Conservation (phyloP, 1,140 invertebrate genomes). For the Andrena cerasifolii region DNA sequence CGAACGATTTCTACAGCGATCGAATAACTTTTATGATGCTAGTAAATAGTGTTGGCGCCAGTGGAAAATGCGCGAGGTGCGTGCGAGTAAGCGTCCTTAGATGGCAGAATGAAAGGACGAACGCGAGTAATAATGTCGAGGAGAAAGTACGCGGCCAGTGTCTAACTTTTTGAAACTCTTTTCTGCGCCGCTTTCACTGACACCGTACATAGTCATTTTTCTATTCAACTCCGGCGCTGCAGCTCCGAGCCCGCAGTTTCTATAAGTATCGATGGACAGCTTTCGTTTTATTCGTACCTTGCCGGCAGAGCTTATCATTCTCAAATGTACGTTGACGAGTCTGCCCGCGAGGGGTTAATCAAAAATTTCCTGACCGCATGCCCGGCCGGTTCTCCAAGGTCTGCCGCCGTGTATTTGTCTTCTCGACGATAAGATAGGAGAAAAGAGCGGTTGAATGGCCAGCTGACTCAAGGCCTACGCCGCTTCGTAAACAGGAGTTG, state of each 20-base stretch:
- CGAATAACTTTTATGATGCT: too few relatives aligned
- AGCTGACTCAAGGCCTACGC: slow-evolving; percentile 1
- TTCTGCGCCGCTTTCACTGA: slow-evolving; percentile 50
- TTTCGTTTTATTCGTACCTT: too few relatives aligned
- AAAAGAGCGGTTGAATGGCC: background rate
- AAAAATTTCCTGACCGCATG: background rate
- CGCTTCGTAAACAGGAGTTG: too few relatives aligned
- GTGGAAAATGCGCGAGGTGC: too few relatives aligned
- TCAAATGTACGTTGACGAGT: too few relatives aligned
- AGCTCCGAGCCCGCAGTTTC: background rate
- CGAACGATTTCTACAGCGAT: too few relatives aligned
- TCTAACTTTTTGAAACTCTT: slow-evolving; percentile 28
- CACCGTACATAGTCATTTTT: background rate
- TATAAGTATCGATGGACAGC: too few relatives aligned
- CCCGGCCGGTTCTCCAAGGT: slow-evolving; percentile 25
- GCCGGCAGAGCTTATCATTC: too few relatives aligned
- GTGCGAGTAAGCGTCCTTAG: too few relatives aligned
- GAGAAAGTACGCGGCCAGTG: slow-evolving; percentile 50
- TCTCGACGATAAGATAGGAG: background rate
- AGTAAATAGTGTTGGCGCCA: too few relatives aligned
- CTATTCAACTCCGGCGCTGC: too few relatives aligned
- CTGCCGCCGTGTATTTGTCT: background rate
- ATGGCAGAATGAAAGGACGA: slow-evolving; percentile 5
- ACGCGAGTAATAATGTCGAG: background rate
- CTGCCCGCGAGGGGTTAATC: too few relatives aligned